Conservation (phyloP, 2,797 vertebrate genomes). For the Orientallactaga sibirica region DNA sequence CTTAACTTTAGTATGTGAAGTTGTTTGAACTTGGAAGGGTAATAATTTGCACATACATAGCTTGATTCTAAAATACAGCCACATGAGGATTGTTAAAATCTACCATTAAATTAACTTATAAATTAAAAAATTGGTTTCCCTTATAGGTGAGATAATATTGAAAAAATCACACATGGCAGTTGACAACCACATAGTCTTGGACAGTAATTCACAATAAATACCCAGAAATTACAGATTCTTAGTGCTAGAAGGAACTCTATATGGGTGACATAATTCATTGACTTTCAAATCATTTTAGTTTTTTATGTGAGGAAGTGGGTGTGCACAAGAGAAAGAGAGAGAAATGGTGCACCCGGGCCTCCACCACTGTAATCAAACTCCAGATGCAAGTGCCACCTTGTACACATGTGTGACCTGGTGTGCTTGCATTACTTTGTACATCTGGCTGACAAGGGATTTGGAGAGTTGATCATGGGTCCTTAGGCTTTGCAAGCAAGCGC, state of each 20-base stretch:
- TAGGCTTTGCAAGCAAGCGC: no score
- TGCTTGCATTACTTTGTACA: no score
- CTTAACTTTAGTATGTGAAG: conserved; percentile 22
- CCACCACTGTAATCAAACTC: no score
- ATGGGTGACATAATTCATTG: background rate
- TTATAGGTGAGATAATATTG: background rate
- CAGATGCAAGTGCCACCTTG: no score
- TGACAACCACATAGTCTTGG: background rate
- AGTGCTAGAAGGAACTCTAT: background rate
- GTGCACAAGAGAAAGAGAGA: no score
- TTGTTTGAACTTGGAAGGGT: background rate
- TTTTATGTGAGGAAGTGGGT: no score
- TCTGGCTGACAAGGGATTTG: no score
- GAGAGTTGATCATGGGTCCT: no score
- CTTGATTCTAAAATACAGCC: background rate
- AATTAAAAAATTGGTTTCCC: conserved; percentile 11
- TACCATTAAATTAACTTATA: conserved; percentile 4
- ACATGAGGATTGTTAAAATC: conserved; percentile 9
- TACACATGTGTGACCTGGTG: no score
- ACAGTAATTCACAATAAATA: background rate
- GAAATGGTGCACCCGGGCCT: no score
- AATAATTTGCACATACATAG: background rate
- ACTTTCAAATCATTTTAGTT: background rate
- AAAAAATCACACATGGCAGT: background rate
- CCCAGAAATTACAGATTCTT: background rate